Base-by-base conservation (phyloP, 2,888 invertebrate genomes). In the Syrphus vitripennis region DNA sequence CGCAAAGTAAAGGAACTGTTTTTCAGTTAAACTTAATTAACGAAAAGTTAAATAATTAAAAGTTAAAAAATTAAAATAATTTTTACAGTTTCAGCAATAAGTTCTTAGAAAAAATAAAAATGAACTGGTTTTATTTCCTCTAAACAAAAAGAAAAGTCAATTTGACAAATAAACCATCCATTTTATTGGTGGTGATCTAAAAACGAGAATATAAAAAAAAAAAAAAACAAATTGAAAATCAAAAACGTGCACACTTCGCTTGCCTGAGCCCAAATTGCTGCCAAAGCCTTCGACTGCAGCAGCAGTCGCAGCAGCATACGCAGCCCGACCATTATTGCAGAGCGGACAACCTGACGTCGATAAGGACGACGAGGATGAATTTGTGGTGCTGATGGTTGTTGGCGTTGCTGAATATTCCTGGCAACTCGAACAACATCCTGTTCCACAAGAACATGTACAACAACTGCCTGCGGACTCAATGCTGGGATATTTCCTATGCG, bases 401-500 rank as follows among this genome's bases (percentile, higher is more conserved):
- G 90, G 89, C 24, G 84, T 88, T 2, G 89, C 88, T 74, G 88
- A 87, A 65, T 91, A 91, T 69, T 91, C 91, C 69, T 90, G 90
- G 45, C 91, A 91, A 14, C 92, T 87, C 3, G 91, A 89, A 71
- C 91, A 92, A 72, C 90, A 91, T 6, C 89, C 88, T 14, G 90
- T 91, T 63, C 91, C 92, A 79, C 90, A 91, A 53, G 90, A 91
- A 45, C 90, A 91, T 3, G 74, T 67, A 50, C 77, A 81, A 50
- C 77, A 81, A 71, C 83, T 87, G 45, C 50, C 59, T 24, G 76
- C 69, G 2, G 91, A 91, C 82, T 91, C 91, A 79, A 93, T 93
- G 93, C 94, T 93, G 90, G 91, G 92, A 91, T 93, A 92, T 93
- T 92, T 93, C 90, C 93, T 94, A 90, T 94, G 93, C 5, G 90